These are phyloP conservation scores for Bettongia penicillata DNA, from an alignment of 2,113 vertebrate genomes.

Conservation along the genomic window DNA sequence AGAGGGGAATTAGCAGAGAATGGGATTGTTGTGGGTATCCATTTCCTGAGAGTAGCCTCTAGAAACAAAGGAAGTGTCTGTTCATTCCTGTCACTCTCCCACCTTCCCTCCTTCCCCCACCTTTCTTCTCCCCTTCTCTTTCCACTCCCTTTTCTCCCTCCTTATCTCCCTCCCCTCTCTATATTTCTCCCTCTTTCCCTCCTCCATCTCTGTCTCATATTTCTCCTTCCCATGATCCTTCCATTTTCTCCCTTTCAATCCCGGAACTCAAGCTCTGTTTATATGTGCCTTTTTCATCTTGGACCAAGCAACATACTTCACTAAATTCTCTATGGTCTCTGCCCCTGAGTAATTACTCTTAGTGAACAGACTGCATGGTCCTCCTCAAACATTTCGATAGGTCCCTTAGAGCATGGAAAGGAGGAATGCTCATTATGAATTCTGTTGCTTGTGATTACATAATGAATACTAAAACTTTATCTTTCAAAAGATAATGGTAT, in stretches of 20 bases:
- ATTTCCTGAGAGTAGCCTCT: not conserved
- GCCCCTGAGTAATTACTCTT: accelerated
- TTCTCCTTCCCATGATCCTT: not conserved
- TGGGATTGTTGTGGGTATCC: not conserved
- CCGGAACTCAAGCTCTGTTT: not conserved
- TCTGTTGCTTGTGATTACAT: not conserved
- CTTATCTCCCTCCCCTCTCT: not conserved
- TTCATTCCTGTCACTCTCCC: not conserved
- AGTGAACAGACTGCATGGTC: not conserved
- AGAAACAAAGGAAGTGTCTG: not conserved
- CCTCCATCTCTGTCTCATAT: not conserved
- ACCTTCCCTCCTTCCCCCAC: not conserved
- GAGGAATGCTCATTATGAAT: not conserved
- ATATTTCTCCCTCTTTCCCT: not conserved
- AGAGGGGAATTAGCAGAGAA: not conserved
- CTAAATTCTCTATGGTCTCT: not conserved
- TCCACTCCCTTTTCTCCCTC: too few species aligned
- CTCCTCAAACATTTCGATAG: not conserved
- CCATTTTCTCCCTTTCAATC: not conserved
- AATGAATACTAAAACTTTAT: not conserved
- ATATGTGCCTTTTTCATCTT: not conserved
- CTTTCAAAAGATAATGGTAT: not conserved
- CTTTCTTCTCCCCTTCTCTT: too few species aligned
- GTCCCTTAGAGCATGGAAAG: not conserved
- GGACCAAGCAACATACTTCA: not conserved